phyloP scores from a whole-genome alignment of 1,140 invertebrate genomes.

The Adoxophyes honmai region DNA sequence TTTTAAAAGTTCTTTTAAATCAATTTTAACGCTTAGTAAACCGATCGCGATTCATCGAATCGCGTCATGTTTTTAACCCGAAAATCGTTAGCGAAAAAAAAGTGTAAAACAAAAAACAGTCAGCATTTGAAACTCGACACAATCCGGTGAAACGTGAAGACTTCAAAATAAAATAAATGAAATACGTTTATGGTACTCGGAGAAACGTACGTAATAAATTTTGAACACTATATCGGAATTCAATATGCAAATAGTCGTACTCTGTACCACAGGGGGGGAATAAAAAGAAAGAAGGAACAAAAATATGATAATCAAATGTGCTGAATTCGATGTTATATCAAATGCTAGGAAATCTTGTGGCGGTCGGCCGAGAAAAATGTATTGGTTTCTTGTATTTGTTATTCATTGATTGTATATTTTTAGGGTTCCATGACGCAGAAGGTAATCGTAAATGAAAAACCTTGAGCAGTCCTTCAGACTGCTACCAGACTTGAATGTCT shows the following conservation, averaged over 20 bases:
- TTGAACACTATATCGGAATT: constrained; percentile 63
- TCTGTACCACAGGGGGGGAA: constrained; percentile 58
- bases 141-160: not conserved
- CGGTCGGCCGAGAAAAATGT: constrained; percentile 14
- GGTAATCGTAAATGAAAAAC: too few relatives aligned
- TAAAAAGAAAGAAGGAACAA: constrained; percentile 52
- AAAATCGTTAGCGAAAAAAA: too few relatives aligned
- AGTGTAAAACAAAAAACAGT: too few relatives aligned
- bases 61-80: too few relatives aligned
- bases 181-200: not conserved
- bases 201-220: constrained; percentile 48
- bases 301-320: constrained; percentile 68
- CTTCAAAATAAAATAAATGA: not conserved
- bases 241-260: constrained; percentile 65
- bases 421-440: too few relatives aligned
- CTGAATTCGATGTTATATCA: constrained; percentile 42
- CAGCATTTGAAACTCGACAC: too few relatives aligned
- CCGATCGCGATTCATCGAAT: too few relatives aligned
- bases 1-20: too few relatives aligned
- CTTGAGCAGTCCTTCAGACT: too few relatives aligned
- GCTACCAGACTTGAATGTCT: too few relatives aligned
- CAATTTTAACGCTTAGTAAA: too few relatives aligned
- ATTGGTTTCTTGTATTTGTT: constrained; percentile 16
- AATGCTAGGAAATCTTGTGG: constrained; percentile 26
- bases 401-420: constrained; percentile 17